A percentile compares a stretch with the other conserved stretches of the same genome.
Conservation (phyloP, 2,888 invertebrate species). For the Cotesia congregata region DNA sequence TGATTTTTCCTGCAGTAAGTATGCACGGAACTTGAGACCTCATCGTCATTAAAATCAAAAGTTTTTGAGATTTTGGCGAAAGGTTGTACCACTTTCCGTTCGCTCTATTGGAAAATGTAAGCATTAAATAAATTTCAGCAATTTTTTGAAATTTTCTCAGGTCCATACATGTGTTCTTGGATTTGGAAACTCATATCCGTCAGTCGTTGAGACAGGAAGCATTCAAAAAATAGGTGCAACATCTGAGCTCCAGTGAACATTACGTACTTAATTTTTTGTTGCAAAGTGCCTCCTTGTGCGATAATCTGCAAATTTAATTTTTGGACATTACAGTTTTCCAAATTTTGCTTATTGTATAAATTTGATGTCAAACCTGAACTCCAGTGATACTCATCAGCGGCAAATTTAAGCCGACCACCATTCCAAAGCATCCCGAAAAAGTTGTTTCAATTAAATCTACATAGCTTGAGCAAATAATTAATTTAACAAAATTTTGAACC, state of each 20-base stretch:
- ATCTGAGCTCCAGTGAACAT: slow-evolving; percentile 14
- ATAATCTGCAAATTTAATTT: neutral
- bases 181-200: neutral
- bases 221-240: slow-evolving; percentile 23
- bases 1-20: slow-evolving; percentile 41
- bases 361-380: neutral
- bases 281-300: neutral
- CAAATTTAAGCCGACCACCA: neutral
- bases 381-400: slow-evolving; percentile 18
- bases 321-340: neutral
- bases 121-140: neutral
- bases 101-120: neutral
- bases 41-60: slow-evolving; percentile 23
- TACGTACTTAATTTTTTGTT: neutral
- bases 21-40: slow-evolving; percentile 34
- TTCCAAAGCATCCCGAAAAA: neutral
- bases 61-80: slow-evolving; percentile 27
- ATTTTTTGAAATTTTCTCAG: too few relatives aligned
- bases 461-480: neutral
- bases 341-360: neutral
- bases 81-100: slow-evolving; percentile 31
- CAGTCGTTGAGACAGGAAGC: slow-evolving; percentile 18
- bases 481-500: neutral
- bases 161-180: slow-evolving; percentile 17
- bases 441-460: slow-evolving; percentile 5